Base-by-base conservation (phyloP, 2,113 vertebrate species). In the Motacilla tschutschensis region DNA sequence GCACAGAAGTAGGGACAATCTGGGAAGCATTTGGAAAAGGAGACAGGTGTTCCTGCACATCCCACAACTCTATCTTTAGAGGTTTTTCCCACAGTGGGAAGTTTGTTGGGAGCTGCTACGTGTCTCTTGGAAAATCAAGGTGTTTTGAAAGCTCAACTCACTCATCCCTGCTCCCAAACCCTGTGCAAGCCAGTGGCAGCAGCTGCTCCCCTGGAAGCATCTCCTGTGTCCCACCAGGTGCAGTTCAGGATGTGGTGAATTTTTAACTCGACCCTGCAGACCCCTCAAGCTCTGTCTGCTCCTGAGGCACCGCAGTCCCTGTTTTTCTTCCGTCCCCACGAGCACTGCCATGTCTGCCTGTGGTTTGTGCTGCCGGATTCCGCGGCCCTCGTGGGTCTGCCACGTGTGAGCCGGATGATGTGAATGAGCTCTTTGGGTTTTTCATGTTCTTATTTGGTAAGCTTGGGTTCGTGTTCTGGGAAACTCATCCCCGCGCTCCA, bases 381-480 rank as follows among this genome's bases (percentile, higher is more conserved):
- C 0, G 0, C 63, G 83, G 74, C 38, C 60, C 57, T 65, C 1
- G 0, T 25, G 50, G 47, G n/a, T 48, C 71, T 79, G 36, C 67
- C 41, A 3, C 57, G 50, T 35, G 43, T 47, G 43, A 69, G n/a
- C 3, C 43, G 50, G 63, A 53, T 72, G 43, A 50, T 70, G 43
- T 33, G 83, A 73, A 85, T 12, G 22, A 17, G 26, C 46, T 82
- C 72, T 73, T 79, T 50, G 40, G 36, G 31, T 13, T 89, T 89
- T 79, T 82, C 60, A 8, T 65, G 59, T 66, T 92, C 88, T 89
- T 94, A 76, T 87, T 91, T 87, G 90, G 82, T 84, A 92, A 90
- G 75, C 54, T 67, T 36, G 72, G 48, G 70, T 47, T 83, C 8
- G 1, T 22, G 58, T 86, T 78, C 69, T 71, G 48, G 66, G 71